Conservation (phyloP, 64 coral and sea anemone species). For the Dendronephthya gigantea region DNA sequence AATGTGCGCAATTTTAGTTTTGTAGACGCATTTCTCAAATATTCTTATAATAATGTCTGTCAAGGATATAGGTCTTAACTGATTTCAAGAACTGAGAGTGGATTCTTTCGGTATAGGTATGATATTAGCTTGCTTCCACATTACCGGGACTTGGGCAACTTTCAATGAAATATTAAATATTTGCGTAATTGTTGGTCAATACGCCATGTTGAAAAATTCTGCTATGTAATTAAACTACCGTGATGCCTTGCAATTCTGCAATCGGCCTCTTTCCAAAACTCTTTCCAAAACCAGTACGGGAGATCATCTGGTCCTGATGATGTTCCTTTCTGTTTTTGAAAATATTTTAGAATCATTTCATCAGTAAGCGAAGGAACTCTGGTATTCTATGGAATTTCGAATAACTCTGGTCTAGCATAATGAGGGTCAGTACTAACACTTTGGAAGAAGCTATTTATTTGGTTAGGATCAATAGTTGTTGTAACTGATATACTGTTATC, state of each 20-base stretch:
- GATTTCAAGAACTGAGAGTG: no score
- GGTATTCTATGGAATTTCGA: not conserved
- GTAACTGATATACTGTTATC: not conserved
- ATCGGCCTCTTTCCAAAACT: no score
- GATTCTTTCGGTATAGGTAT: no score
- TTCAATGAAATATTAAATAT: conserved; percentile 43
- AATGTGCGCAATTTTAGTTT: no score
- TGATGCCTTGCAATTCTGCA: no score
- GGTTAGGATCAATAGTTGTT: conserved; percentile 19
- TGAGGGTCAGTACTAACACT: not conserved
- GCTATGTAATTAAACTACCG: no score
- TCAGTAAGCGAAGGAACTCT: not conserved
- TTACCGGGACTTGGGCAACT: conserved; percentile 20
- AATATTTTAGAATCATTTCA: not conserved
- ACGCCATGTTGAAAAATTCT: no score
- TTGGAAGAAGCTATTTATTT: conserved; percentile 5
- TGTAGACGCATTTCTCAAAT: not conserved
- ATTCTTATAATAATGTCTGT: not conserved
- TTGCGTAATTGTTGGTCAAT: conserved; percentile 37
- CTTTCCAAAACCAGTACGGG: conserved; percentile 22
- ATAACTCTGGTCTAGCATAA: not conserved
- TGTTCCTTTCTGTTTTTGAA: conserved; percentile 22
- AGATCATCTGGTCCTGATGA: conserved; percentile 35
- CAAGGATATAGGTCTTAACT: no score
- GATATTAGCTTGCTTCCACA: not conserved